Percentiles rank a stretch among this genome's conserved stretches.
Conservation (phyloP, 2,797 vertebrate genomes). For the Scarus forsteni region DNA sequence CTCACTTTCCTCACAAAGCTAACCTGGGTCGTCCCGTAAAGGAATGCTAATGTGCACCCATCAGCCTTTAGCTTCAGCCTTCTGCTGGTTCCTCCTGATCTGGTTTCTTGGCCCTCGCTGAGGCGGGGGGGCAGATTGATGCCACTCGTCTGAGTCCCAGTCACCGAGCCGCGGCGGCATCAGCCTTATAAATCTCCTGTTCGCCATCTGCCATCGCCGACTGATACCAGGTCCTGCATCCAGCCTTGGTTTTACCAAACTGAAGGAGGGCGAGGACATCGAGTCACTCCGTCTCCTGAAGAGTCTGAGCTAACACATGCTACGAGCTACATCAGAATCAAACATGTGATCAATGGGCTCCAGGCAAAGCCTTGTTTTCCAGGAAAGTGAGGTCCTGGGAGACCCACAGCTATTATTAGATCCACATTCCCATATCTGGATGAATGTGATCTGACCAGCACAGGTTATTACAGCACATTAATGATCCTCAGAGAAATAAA, state of each 20-base stretch:
- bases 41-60: conserved; percentile 51
- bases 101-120: conserved; percentile 66
- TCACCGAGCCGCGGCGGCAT: conserved; percentile 65
- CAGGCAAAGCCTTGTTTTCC: conserved; percentile 31
- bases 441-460: conserved; percentile 11
- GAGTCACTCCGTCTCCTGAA: not conserved
- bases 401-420: conserved; percentile 31
- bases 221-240: conserved; percentile 66
- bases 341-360: conserved; percentile 40
- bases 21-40: conserved; percentile 36
- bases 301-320: conserved; percentile 1
- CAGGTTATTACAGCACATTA: not conserved
- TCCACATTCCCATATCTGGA: conserved; percentile 35
- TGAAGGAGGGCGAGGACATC: conserved; percentile 24
- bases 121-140: conserved; percentile 78
- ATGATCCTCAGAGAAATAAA: conserved; percentile 4
- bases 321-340: conserved; percentile 11
- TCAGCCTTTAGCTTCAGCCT: conserved; percentile 59
- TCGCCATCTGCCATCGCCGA: conserved; percentile 71
- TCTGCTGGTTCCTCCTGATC: conserved; percentile 79
- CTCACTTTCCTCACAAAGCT: conserved; percentile 3
- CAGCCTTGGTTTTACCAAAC: conserved; percentile 71
- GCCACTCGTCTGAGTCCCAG: conserved; percentile 74
- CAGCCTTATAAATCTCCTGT: conserved; percentile 74
- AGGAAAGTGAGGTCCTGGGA: conserved; percentile 17